phyloP scores from a whole-genome alignment of 2,888 invertebrate species.

The Drymonia ruficornis region DNA sequence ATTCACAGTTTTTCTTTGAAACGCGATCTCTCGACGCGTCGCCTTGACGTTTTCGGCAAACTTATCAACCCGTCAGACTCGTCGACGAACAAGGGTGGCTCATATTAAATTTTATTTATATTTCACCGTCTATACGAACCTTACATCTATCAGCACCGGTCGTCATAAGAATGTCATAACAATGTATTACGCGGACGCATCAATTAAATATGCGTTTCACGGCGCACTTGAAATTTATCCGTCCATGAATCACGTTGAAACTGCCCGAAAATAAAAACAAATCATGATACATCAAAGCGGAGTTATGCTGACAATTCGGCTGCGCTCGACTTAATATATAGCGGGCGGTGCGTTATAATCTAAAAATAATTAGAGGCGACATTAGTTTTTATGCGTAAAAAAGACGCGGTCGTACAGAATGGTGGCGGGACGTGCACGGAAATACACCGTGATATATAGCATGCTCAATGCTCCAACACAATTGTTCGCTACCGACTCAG shows the following conservation, averaged over 20 bases:
- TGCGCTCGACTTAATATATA: conserved; percentile 79
- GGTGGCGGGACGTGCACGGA: conserved; percentile 69
- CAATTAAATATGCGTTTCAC: conserved; percentile 75
- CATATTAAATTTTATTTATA: conserved; percentile 39
- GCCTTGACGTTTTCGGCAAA: conserved; percentile 69
- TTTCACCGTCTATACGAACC: conserved; percentile 21
- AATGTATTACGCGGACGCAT: conserved; percentile 66
- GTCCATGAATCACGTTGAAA: conserved; percentile 78
- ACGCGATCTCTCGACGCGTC: conserved; percentile 63
- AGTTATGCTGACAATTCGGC: conserved; percentile 84
- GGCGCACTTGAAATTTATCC: conserved; percentile 77
- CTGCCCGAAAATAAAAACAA: conserved; percentile 81
- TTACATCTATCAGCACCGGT: conserved; percentile 35
- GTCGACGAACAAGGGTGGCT: conserved; percentile 43
- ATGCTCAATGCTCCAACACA: conserved; percentile 61
- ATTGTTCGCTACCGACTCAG: conserved; percentile 61
- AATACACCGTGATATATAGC: conserved; percentile 79
- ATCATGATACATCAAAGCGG: conserved; percentile 81
- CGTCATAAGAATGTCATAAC: conserved; percentile 68
- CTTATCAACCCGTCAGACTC: conserved; percentile 62
- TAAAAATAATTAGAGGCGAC: conserved; percentile 84
- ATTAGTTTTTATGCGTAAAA: conserved; percentile 84
- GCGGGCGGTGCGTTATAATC: conserved; percentile 82
- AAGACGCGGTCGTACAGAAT: conserved; percentile 70
- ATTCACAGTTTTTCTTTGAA: conserved; percentile 80